phyloP scores from a whole-genome alignment of 2,888 invertebrate species.

The Choristoneura rosaceana region DNA sequence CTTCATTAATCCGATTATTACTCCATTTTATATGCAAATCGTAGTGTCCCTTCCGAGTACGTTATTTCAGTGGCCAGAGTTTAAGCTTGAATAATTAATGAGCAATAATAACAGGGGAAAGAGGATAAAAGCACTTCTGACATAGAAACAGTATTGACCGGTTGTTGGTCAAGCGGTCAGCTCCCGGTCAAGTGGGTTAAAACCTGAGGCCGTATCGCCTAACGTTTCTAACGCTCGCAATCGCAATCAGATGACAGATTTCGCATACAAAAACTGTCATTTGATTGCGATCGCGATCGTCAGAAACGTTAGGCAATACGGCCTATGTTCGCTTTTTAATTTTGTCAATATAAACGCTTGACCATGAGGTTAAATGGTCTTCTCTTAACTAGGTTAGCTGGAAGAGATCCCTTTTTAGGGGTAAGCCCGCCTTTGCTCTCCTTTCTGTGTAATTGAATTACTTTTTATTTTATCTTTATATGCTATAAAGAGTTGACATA shows the following conservation, averaged over 20 bases:
- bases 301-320: too few species aligned
- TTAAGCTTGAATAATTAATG: conserved; percentile 41
- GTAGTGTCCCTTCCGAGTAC: conserved; percentile 31
- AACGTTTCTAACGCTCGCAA: too few species aligned
- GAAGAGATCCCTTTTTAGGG: background rate
- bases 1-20: conserved; percentile 42
- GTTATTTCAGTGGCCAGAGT: conserved; percentile 38
- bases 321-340: too few species aligned
- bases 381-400: too few species aligned
- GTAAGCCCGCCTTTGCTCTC: background rate
- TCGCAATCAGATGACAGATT: too few species aligned
- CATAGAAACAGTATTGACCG: conserved; percentile 21
- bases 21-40: conserved; percentile 43
- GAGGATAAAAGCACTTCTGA: conserved; percentile 30
- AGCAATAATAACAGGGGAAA: conserved; percentile 33
- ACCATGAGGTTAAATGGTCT: background rate
- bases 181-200: conserved; percentile 15
- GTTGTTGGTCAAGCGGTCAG: conserved; percentile 17
- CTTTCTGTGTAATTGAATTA: too few species aligned
- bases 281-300: too few species aligned
- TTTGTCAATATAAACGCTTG: background rate
- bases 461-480: too few species aligned
- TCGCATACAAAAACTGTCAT: too few species aligned
- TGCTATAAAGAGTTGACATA: too few species aligned
- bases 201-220: too few species aligned